A percentile compares a stretch with the other conserved stretches of the same genome.
These are phyloP conservation scores for Macrophya annulata DNA, from an alignment of 2,888 invertebrate species.

Conservation along the genomic window DNA sequence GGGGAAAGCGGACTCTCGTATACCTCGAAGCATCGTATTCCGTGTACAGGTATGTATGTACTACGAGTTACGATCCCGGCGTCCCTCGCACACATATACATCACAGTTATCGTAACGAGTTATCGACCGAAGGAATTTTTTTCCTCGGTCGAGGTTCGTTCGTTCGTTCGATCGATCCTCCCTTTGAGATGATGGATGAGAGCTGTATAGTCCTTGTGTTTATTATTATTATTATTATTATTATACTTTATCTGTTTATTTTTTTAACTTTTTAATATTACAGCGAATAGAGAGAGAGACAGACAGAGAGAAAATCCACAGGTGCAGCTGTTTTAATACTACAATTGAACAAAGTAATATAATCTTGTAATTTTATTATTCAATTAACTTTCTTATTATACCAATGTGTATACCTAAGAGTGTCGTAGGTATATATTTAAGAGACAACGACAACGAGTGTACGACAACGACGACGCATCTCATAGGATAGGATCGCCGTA, in stretches of 20 bases:
- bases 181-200: conserved; percentile 7
- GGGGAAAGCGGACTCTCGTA: not conserved
- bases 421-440: not conserved
- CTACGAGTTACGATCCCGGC: not conserved
- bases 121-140: conserved; percentile 57
- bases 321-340: not conserved
- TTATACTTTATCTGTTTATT: not conserved
- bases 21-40: not conserved
- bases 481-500: not conserved
- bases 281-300: not conserved
- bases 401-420: not conserved
- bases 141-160: not conserved
- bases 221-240: not conserved
- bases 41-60: not conserved
- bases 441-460: not conserved
- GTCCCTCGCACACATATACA: not conserved
- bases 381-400: not conserved
- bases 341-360: not conserved
- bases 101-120: conserved; percentile 61
- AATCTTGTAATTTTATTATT: not conserved
- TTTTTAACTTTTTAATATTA: not conserved
- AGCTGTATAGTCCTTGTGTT: not conserved
- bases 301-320: not conserved
- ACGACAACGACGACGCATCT: not conserved
- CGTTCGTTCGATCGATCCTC: conserved; percentile 13